Conservation (phyloP, 2,888 invertebrate species). For the Stratiomys singularior region DNA sequence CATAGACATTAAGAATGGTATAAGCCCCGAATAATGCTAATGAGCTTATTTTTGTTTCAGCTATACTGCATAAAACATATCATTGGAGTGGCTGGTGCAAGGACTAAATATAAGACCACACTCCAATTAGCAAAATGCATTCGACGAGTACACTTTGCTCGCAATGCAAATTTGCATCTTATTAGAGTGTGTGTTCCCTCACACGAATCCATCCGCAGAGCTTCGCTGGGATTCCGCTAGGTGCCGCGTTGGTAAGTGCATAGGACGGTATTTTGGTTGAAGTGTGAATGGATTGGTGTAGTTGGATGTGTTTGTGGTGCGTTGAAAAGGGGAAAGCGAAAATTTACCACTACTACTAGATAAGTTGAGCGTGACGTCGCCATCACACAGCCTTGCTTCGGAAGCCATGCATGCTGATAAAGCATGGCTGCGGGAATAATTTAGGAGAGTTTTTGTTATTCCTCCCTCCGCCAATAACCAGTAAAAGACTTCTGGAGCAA, state of each 20-base stretch:
- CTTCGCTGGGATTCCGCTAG: slow-evolving; percentile 20
- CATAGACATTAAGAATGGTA: neutral
- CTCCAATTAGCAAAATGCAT: slow-evolving; percentile 22
- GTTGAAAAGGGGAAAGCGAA: neutral
- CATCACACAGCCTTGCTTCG: too few relatives aligned
- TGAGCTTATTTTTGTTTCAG: neutral
- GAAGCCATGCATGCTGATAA: too few relatives aligned
- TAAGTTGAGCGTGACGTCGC: too few relatives aligned
- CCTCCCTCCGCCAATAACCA: too few relatives aligned
- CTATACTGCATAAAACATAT: neutral
- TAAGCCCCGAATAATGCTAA: neutral
- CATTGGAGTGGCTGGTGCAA: neutral
- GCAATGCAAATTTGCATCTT: slow-evolving; percentile 23
- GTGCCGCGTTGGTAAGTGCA: neutral
- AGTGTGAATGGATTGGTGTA: neutral
- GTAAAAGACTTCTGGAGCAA: too few relatives aligned
- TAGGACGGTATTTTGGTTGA: neutral
- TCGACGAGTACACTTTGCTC: neutral
- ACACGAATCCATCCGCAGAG: neutral
- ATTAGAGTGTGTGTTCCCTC: slow-evolving; percentile 13
- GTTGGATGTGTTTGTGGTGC: neutral
- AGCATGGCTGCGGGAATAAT: too few relatives aligned
- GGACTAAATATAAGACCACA: neutral
- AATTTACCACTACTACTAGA: neutral
- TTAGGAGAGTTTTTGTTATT: too few relatives aligned